Evolutionary conservation across 2,113 vertebrate genomes (phyloP).

Genomic region (Sander lucioperca): DNA sequence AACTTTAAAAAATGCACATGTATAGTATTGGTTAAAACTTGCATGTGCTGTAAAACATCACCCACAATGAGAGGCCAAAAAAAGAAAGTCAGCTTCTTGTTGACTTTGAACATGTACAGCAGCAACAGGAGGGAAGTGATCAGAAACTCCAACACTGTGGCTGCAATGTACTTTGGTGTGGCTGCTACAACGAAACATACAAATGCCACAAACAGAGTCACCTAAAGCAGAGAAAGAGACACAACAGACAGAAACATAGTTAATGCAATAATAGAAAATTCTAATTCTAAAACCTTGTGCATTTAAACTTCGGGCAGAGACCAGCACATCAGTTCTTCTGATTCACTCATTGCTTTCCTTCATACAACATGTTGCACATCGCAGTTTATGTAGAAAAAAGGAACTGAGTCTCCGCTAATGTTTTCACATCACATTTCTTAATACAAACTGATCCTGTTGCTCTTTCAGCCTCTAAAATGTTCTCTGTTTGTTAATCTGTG

Average conservation of each 20-base stretch:
- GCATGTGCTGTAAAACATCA: not conserved
- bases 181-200: slow-evolving; percentile 78
- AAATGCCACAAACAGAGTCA: slow-evolving; percentile 67
- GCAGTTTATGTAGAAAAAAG: slow-evolving; percentile 13
- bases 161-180: slow-evolving; percentile 72
- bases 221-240: slow-evolving; percentile 68
- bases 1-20: not conserved
- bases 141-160: slow-evolving; percentile 81
- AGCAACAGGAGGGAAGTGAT: slow-evolving; percentile 80
- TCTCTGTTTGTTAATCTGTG: not conserved
- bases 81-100: slow-evolving; percentile 78
- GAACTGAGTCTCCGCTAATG: slow-evolving; percentile 14
- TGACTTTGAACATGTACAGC: slow-evolving; percentile 86
- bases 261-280: not conserved
- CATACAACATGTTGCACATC: not conserved
- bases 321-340: not conserved
- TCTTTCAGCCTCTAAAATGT: not conserved
- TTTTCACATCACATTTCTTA: slow-evolving; percentile 1
- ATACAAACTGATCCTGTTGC: not conserved
- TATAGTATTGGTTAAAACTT: not conserved
- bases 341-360: not conserved
- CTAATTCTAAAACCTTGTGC: too few relatives aligned
- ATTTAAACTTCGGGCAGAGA: not conserved
- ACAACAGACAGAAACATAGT: not conserved
- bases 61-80: slow-evolving; percentile 91